Percentiles rank a stretch among this genome's conserved stretches.
These are phyloP conservation scores for Artibeus jamaicensis DNA, from an alignment of 2,797 vertebrate species.

Conservation along the genomic window DNA sequence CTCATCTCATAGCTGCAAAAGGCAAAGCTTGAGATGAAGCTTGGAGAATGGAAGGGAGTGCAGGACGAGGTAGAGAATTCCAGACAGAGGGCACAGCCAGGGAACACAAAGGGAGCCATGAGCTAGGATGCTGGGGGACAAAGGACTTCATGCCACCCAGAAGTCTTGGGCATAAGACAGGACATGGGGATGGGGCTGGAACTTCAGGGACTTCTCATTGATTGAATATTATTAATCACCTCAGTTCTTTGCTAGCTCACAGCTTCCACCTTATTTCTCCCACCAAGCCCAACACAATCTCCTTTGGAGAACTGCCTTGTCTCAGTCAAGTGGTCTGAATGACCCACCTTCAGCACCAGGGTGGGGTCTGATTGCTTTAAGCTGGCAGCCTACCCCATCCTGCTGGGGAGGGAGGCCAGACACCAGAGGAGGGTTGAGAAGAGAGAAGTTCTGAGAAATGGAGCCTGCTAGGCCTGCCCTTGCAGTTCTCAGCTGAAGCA, in stretches of 20 bases:
- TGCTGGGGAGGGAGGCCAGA: not conserved
- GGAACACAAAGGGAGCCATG: no score
- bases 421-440: not conserved
- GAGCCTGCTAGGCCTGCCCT: not conserved
- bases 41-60: not conserved
- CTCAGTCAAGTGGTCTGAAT: not conserved
- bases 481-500: not conserved
- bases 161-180: not conserved
- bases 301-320: not conserved
- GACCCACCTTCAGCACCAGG: not conserved
- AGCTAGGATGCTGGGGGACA: rapidly evolving
- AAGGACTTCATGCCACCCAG: not conserved
- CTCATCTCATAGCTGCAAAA: not conserved
- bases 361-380: not conserved
- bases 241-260: not conserved
- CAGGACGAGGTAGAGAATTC: not conserved
- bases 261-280: not conserved
- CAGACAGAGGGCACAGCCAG: not conserved
- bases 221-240: no score
- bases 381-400: not conserved
- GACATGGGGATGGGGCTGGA: not conserved
- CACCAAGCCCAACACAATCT: not conserved
- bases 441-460: not conserved
- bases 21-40: not conserved
- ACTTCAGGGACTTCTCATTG: not conserved